phyloP scores from a whole-genome alignment of 2,888 invertebrate species.

The Papilio protenor region DNA sequence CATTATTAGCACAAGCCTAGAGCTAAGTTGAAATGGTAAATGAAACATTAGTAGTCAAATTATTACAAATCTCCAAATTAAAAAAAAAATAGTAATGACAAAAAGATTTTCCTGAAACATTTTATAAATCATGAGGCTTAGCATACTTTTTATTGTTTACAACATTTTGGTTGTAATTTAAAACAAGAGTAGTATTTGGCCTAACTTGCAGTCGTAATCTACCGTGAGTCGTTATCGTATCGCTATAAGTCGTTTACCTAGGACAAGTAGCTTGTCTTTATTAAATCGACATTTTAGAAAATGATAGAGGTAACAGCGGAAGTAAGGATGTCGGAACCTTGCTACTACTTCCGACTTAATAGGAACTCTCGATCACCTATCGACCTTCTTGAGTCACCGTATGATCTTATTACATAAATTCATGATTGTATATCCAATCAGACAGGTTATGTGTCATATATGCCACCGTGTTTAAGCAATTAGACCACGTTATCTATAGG shows the following conservation, averaged over 20 bases:
- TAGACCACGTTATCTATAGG: not conserved
- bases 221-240: not conserved
- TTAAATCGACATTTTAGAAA: conserved; percentile 41
- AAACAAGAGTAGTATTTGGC: not conserved
- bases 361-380: conserved; percentile 59
- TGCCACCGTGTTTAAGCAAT: not conserved
- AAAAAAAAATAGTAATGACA: too few relatives aligned
- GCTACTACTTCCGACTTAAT: conserved; percentile 68
- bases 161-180: not conserved
- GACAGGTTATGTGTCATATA: not conserved
- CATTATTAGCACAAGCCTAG: too few relatives aligned
- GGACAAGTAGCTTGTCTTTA: conserved; percentile 5
- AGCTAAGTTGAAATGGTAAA: too few relatives aligned
- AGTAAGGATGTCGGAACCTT: conserved; percentile 74
- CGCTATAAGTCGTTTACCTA: not conserved
- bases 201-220: too few relatives aligned
- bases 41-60: too few relatives aligned
- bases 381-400: conserved; percentile 53
- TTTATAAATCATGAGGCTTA: too few relatives aligned
- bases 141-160: not conserved
- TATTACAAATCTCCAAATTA: too few relatives aligned
- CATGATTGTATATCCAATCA: conserved; percentile 5
- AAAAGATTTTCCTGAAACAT: too few relatives aligned
- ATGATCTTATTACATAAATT: conserved; percentile 38
- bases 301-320: conserved; percentile 63